A percentile compares a stretch with the other conserved stretches of the same genome.
phyloP scores from a whole-genome alignment of 2,888 invertebrate species.

The Aphodius sticticus region DNA sequence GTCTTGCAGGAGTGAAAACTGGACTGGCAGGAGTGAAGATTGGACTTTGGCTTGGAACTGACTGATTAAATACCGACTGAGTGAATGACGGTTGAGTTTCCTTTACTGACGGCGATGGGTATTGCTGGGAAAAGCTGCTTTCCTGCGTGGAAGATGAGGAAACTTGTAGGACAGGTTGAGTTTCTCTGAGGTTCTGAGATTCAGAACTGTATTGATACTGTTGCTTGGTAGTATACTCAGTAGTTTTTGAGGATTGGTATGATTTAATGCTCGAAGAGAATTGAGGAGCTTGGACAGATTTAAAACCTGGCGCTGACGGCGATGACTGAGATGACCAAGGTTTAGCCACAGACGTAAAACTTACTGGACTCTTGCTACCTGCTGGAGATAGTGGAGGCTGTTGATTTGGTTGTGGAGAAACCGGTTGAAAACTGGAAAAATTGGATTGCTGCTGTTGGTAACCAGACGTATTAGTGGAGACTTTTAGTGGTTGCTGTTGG shows the following conservation, averaged over 20 bases:
- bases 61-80: not conserved
- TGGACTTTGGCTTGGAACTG: not conserved
- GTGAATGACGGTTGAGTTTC: slow-evolving; percentile 18
- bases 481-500: slow-evolving; percentile 32
- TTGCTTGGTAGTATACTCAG: slow-evolving; percentile 18
- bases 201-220: slow-evolving; percentile 35
- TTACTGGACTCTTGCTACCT: slow-evolving; percentile 31
- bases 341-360: slow-evolving; percentile 34
- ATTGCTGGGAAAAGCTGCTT: slow-evolving; percentile 34
- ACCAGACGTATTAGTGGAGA: slow-evolving; percentile 4
- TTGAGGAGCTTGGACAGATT: slow-evolving; percentile 34
- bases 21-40: not conserved
- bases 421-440: slow-evolving; percentile 27
- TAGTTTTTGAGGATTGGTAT: slow-evolving; percentile 37
- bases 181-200: slow-evolving; percentile 26
- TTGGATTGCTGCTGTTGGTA: not conserved
- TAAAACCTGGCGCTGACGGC: slow-evolving; percentile 31
- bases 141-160: slow-evolving; percentile 7
- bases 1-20: not conserved
- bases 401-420: slow-evolving; percentile 14
- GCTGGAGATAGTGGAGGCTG: slow-evolving; percentile 33
- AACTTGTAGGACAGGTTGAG: slow-evolving; percentile 18
- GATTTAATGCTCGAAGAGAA: slow-evolving; percentile 37
- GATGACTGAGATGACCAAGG: slow-evolving; percentile 32
- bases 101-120: slow-evolving; percentile 31